Percentiles rank a stretch among this genome's conserved stretches.
Evolutionary conservation across 2,797 vertebrate genomes (phyloP).

Genomic region (Sebastiscus albofasciatus): DNA sequence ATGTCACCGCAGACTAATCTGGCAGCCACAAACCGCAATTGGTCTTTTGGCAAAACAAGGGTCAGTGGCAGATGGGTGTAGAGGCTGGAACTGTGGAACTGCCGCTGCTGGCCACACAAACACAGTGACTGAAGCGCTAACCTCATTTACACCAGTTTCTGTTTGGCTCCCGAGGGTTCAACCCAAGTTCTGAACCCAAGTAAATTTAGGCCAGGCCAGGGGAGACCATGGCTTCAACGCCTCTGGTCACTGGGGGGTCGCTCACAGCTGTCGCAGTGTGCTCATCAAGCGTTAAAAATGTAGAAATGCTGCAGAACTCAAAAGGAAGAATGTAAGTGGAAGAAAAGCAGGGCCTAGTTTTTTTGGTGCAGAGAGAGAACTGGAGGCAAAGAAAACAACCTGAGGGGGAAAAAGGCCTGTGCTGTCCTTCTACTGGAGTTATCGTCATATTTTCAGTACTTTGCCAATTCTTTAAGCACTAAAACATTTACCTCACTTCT

Average conservation of each 20-base stretch:
- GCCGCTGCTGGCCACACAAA: conserved; percentile 48
- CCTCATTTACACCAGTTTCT: conserved; percentile 59
- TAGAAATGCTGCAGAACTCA: conserved; percentile 8
- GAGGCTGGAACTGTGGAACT: conserved; percentile 42
- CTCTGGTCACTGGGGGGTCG: conserved; percentile 39
- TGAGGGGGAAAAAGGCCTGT: background rate
- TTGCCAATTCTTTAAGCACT: conserved; percentile 1
- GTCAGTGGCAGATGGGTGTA: conserved; percentile 65
- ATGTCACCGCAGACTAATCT: conserved; percentile 70
- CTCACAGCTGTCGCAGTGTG: conserved; percentile 40
- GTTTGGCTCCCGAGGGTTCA: conserved; percentile 31
- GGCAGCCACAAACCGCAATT: conserved; percentile 57
- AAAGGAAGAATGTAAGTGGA: background rate
- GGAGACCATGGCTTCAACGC: conserved; percentile 32
- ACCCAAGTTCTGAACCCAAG: conserved; percentile 47
- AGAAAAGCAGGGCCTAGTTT: background rate
- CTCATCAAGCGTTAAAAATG: conserved; percentile 46
- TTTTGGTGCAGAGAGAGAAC: conserved; percentile 30
- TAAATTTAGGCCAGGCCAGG: conserved; percentile 64
- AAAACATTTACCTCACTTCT: background rate
- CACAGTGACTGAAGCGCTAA: conserved; percentile 48
- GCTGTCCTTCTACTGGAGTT: background rate
- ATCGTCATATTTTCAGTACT: background rate
- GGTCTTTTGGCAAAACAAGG: conserved; percentile 68
- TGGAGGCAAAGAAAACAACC: conserved; percentile 13